Percentiles rank a stretch among this genome's conserved stretches.
These are phyloP conservation scores for Peromyscus melanophrys DNA, from an alignment of 2,797 vertebrate species.

Conservation along the genomic window DNA sequence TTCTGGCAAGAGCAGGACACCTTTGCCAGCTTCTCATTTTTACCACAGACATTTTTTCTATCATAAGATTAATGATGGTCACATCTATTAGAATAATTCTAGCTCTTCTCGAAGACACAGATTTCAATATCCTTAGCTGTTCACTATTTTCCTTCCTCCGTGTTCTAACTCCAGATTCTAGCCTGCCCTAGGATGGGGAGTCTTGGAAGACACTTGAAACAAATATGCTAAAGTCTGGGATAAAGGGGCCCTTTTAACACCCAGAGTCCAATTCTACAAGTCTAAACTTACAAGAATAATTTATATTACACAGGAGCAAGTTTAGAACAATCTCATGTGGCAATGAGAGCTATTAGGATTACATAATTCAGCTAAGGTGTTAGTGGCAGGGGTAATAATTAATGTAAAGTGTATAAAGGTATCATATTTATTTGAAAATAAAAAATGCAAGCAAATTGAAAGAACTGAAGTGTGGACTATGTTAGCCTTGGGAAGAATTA, in stretches of 20 bases:
- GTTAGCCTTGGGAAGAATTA: background rate
- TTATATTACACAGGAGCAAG: background rate
- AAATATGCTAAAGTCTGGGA: background rate
- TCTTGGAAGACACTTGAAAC: background rate
- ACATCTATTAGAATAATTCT: background rate
- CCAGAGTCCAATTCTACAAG: background rate
- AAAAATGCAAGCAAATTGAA: background rate
- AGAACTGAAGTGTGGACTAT: background rate
- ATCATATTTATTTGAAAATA: background rate
- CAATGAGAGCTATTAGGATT: background rate
- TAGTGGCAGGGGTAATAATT: background rate
- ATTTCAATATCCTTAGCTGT: background rate
- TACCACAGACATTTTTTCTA: background rate
- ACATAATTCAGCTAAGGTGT: background rate
- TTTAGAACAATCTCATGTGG: background rate
- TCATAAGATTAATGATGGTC: background rate
- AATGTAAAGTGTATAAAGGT: background rate
- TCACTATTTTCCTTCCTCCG: background rate
- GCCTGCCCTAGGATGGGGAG: background rate
- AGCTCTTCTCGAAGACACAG: background rate
- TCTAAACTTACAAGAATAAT: background rate
- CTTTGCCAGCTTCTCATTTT: background rate
- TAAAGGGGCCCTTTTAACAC: background rate
- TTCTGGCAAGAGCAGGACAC: background rate
- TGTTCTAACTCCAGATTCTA: background rate